Conservation (phyloP, 2,888 invertebrate genomes). For the Chaitophorus viminalis region DNA sequence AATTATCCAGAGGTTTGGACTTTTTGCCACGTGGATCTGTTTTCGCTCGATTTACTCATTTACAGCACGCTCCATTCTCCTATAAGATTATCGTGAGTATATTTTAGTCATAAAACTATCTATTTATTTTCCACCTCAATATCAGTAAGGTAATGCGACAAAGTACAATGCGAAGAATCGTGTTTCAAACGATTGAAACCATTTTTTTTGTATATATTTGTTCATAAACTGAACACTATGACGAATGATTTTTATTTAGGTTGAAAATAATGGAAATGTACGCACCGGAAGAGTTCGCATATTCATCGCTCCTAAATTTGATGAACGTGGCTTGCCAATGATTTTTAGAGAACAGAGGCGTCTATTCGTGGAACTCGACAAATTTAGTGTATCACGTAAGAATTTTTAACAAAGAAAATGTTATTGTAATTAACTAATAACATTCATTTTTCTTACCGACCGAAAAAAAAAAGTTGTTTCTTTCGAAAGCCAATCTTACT, state of each 20-base stretch:
- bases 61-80: constrained; percentile 78
- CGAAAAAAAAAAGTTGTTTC: no score
- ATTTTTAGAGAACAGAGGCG: constrained; percentile 73
- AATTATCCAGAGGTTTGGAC: constrained; percentile 83
- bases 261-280: constrained; percentile 67
- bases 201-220: no score
- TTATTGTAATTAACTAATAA: no score
- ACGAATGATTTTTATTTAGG: constrained; percentile 24
- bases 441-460: no score
- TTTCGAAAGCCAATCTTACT: no score
- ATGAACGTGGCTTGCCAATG: constrained; percentile 75
- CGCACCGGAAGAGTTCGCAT: constrained; percentile 76
- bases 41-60: constrained; percentile 79
- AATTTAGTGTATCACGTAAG: constrained; percentile 75
- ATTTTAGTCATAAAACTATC: background rate
- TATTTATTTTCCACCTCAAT: no score
- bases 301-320: constrained; percentile 75
- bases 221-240: no score
- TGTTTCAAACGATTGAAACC: no score
- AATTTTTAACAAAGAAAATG: constrained; percentile 63
- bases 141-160: no score
- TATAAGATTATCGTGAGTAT: constrained; percentile 71
- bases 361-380: constrained; percentile 79
- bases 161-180: no score
- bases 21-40: constrained; percentile 81